A percentile compares a stretch with the other conserved stretches of the same genome.
Conservation (phyloP, 2,888 invertebrate genomes). For the Lamproptera curius region DNA sequence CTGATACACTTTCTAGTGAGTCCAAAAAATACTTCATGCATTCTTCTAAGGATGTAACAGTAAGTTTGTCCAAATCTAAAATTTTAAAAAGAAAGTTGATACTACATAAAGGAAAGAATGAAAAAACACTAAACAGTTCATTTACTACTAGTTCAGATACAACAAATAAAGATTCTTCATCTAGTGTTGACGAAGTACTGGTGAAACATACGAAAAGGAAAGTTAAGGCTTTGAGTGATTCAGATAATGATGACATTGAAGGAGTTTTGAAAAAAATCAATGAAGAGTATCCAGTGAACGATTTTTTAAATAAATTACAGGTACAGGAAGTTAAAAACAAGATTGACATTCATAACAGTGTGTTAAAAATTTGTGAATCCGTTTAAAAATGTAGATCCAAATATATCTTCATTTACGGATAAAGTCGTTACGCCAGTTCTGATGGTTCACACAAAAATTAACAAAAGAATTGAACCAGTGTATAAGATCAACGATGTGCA, state of each 20-base stretch:
- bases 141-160: slow-evolving; percentile 31
- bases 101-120: slow-evolving; percentile 20
- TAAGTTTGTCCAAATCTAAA: slow-evolving; percentile 21
- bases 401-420: slow-evolving; percentile 61
- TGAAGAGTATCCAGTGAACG: slow-evolving; percentile 24
- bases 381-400: slow-evolving; percentile 53
- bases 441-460: slow-evolving; percentile 62
- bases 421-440: slow-evolving; percentile 56
- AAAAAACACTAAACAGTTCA: slow-evolving; percentile 22
- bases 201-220: no score
- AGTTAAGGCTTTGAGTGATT: no score
- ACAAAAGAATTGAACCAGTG: slow-evolving; percentile 46
- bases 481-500: slow-evolving; percentile 46
- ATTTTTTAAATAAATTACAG: slow-evolving; percentile 6
- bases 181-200: slow-evolving; percentile 24
- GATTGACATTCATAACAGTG: background rate
- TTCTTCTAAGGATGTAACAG: background rate
- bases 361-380: slow-evolving; percentile 45
- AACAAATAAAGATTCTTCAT: slow-evolving; percentile 33
- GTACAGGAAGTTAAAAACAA: slow-evolving; percentile 4
- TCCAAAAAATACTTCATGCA: background rate
- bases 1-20: no score
- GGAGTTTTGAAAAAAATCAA: slow-evolving; percentile 35
- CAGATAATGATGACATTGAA: slow-evolving; percentile 35
- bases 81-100: slow-evolving; percentile 33